Conservation (phyloP, 1,140 invertebrate genomes). For the Scaptomyza montana region DNA sequence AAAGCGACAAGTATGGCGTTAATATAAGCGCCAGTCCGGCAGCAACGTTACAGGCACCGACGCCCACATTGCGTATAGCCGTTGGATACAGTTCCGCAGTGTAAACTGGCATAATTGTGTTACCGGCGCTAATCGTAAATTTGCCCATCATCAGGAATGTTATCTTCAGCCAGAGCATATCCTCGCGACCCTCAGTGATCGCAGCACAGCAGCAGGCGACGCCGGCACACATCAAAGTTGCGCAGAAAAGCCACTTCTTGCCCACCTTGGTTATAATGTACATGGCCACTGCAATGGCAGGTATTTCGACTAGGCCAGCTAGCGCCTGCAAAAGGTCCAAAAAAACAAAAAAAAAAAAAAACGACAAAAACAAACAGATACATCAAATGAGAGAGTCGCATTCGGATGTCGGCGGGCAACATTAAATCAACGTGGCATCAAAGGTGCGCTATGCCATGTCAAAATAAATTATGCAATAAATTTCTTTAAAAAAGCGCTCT, state of each 20-base stretch:
- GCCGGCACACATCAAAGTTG: constrained; percentile 87
- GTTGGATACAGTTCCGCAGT: constrained; percentile 90
- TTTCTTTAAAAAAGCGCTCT: constrained; percentile 42
- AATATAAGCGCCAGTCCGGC: constrained; percentile 88
- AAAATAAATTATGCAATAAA: constrained; percentile 79
- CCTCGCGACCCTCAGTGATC: constrained; percentile 84
- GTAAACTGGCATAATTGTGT: constrained; percentile 89
- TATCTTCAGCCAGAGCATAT: constrained; percentile 86
- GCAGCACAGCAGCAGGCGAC: constrained; percentile 87
- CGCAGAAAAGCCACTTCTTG: constrained; percentile 87
- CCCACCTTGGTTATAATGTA: constrained; percentile 88
- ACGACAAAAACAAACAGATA: neutral
- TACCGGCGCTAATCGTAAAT: constrained; percentile 88
- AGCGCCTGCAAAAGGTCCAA: constrained; percentile 84
- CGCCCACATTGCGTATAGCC: constrained; percentile 89
- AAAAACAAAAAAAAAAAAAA: neutral
- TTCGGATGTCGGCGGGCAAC: constrained; percentile 52
- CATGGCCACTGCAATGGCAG: constrained; percentile 89
- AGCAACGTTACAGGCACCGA: constrained; percentile 88
- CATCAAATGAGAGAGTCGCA: neutral
- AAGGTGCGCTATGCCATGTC: constrained; percentile 66
- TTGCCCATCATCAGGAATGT: constrained; percentile 88
- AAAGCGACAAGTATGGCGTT: constrained; percentile 89
- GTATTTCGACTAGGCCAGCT: constrained; percentile 88
- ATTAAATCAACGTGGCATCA: constrained; percentile 71